Percentiles rank a stretch among this genome's conserved stretches.
These are phyloP conservation scores for Alentia gelatinosa DNA, from an alignment of 2,888 invertebrate species.

Conservation along the genomic window DNA sequence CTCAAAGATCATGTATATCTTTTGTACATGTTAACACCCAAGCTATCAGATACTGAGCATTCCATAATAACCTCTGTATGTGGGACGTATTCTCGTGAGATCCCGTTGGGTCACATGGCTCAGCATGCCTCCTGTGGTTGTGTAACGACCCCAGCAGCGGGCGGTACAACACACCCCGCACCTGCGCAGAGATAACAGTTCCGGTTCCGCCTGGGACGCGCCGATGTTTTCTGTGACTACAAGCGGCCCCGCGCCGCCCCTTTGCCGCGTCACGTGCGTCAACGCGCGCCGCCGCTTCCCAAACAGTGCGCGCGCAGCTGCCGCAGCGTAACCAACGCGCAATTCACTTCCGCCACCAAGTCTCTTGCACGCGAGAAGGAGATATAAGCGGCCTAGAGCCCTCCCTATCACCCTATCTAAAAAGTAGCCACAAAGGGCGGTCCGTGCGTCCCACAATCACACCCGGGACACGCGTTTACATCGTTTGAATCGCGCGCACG, in stretches of 20 bases:
- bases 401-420: background rate
- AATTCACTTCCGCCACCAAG: background rate
- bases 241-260: background rate
- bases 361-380: background rate
- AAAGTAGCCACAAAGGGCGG: background rate
- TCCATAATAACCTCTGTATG: no score
- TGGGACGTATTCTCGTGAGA: no score
- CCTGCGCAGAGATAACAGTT: conserved; percentile 27
- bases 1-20: no score
- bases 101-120: no score
- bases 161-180: background rate
- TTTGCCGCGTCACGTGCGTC: background rate
- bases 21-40: no score
- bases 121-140: background rate
- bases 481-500: conserved; percentile 1
- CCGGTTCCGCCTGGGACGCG: background rate
- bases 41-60: no score
- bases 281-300: background rate
- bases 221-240: conserved; percentile 22
- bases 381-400: background rate
- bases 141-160: background rate
- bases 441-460: background rate
- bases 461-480: background rate
- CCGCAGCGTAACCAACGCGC: background rate
- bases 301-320: conserved; percentile 39